Base-by-base conservation (phyloP, 2,888 invertebrate genomes). In the Carabus problematicus region DNA sequence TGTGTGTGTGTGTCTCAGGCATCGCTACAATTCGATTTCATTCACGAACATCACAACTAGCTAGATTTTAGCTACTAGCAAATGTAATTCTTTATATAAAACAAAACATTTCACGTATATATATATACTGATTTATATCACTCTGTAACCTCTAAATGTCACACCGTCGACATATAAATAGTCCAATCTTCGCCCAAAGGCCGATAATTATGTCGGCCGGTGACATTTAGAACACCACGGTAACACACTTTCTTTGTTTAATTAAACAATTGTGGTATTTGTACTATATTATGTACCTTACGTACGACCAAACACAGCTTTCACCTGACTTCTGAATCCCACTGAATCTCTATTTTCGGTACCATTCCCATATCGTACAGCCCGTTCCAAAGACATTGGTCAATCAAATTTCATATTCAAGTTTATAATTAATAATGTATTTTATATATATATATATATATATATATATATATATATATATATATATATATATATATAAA, bases 331-430 rank as follows among this genome's bases (percentile, higher is more conserved):
- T 16, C 16, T 18, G 14, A 59, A 60, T 16, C 18, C 52, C 39
- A 52, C 8, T 60, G 45, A 40, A 52, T 59, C 58, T 45, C 60
- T 40, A 18, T 56, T 29, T n/a, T n/a, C n/a, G 56, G 56, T 56
- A 56, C 56, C 56, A 56, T 12, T 40, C 39, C 56, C 18, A 60
- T 12, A 29, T 54, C 61, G 61, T 69, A 56, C 56, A 69, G 62
- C 47, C 43, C 68, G 55, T 69, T 69, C 58, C 62, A 69, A 61
- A 61, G 55, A 69, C 68, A 69, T 40, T 45, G 55, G 68, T 55
- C 40, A 62, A 69, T 55, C 68, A 43, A 40, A 43, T 41, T 52
- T 14, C 60, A 61, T 55, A 56, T 54, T 55, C 67, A 60, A 47
- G 29, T 49, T 8, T 47, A 14, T 47, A 16, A 2, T 55, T 29